Percentiles rank a stretch among this genome's conserved stretches.
Evolutionary conservation across 2,888 invertebrate genomes (phyloP).

Genomic region (Lepidochitona cinerea): DNA sequence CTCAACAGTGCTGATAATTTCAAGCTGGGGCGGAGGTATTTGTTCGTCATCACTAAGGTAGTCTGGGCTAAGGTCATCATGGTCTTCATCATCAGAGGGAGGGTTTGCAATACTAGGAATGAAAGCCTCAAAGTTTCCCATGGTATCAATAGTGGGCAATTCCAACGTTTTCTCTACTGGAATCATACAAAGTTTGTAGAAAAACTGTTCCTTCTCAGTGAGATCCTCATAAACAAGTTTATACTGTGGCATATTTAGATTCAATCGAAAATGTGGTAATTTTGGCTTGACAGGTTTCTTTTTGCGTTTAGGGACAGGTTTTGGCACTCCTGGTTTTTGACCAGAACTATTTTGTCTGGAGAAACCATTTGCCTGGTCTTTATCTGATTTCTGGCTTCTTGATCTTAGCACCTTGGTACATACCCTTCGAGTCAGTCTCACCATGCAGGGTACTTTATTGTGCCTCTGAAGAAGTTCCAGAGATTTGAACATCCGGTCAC

Average conservation of each 20-base stretch:
- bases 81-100: background rate
- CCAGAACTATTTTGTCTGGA: background rate
- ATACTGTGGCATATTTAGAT: background rate
- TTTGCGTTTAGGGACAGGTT: background rate
- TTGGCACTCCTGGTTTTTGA: background rate
- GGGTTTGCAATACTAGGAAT: background rate
- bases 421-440: background rate
- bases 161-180: background rate
- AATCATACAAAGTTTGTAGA: slow-evolving; percentile 21
- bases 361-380: background rate
- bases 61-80: background rate
- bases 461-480: background rate
- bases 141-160: background rate
- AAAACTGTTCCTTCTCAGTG: slow-evolving; percentile 23
- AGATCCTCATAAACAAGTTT: slow-evolving; percentile 6
- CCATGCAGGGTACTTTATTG: background rate
- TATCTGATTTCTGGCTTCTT: background rate
- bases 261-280: background rate
- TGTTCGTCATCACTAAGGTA: background rate
- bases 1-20: background rate
- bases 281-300: background rate
- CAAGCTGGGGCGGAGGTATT: background rate
- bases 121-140: background rate
- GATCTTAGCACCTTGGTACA: background rate
- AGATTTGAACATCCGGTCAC: background rate